phyloP scores from a whole-genome alignment of 1,140 invertebrate species.

The Phymorhynchus buccinoides region DNA sequence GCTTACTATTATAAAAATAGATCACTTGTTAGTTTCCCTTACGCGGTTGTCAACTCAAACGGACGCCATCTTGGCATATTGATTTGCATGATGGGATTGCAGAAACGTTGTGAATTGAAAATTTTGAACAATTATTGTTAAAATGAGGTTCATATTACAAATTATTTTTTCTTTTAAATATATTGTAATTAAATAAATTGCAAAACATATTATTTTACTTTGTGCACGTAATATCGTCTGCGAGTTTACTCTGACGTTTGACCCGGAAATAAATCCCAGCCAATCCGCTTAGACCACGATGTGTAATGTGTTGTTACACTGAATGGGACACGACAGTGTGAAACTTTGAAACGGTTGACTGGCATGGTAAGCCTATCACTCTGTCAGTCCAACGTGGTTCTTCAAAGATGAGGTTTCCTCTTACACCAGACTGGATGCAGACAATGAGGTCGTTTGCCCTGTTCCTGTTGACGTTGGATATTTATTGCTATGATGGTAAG shows the following conservation, averaged over 20 bases:
- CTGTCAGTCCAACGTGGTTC: neutral
- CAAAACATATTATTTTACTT: neutral
- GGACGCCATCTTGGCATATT: slow-evolving; percentile 51
- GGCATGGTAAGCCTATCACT: neutral
- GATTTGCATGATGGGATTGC: slow-evolving; percentile 28
- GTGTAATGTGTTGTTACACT: slow-evolving; percentile 25
- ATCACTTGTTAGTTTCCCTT: neutral
- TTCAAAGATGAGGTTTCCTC: slow-evolving; percentile 26
- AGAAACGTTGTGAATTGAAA: neutral
- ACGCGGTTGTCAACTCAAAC: slow-evolving; percentile 56
- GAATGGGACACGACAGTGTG: slow-evolving; percentile 2
- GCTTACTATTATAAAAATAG: slow-evolving; percentile 20
- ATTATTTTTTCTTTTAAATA: neutral
- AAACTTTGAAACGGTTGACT: slow-evolving; percentile 19
- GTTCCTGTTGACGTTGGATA: slow-evolving; percentile 48
- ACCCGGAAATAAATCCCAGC: slow-evolving; percentile 57
- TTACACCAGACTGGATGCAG: slow-evolving; percentile 33
- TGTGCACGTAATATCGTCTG: slow-evolving; percentile 33
- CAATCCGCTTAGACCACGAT: slow-evolving; percentile 46
- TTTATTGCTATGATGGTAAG: slow-evolving; percentile 48
- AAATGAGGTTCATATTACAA: neutral
- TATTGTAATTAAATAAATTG: neutral
- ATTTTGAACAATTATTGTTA: neutral
- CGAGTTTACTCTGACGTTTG: slow-evolving; percentile 25
- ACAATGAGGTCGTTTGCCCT: slow-evolving; percentile 47